Conservation (phyloP, 2,113 vertebrate species). For the Nerophis lumbriciformis region DNA sequence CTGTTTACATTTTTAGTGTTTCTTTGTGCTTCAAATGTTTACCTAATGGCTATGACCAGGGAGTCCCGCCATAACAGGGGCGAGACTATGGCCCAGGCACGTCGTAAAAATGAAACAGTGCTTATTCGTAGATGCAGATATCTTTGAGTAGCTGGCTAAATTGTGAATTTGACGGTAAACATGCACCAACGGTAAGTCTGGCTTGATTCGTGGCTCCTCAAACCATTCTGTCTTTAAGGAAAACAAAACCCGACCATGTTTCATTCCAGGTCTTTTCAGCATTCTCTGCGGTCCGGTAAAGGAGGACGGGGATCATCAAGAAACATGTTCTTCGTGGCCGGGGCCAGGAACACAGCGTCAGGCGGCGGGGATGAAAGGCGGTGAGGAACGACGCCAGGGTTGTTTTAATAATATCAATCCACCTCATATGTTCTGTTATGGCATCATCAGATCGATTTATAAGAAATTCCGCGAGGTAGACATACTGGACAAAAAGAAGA, state of each 20-base stretch:
- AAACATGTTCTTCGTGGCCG: constrained; percentile 93
- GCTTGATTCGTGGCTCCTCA: constrained; percentile 4
- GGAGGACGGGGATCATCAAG: constrained; percentile 63
- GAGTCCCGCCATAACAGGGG: constrained; percentile 9
- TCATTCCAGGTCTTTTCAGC: constrained; percentile 75
- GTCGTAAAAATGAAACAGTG: constrained; percentile 6
- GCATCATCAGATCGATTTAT: constrained; percentile 80
- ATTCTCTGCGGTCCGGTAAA: constrained; percentile 66
- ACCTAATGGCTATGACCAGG: constrained; percentile 19
- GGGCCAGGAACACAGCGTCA: constrained; percentile 74
- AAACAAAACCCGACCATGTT: constrained; percentile 8
- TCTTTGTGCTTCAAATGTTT: constrained; percentile 60
- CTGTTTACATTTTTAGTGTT: constrained; percentile 36
- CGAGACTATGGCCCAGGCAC: constrained; percentile 18
- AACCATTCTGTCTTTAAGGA: not conserved
- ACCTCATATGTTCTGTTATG: constrained; percentile 4
- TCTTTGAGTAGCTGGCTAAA: not conserved
- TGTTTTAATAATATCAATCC: not conserved
- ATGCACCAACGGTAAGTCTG: constrained; percentile 61
- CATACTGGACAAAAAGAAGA: constrained; percentile 90
- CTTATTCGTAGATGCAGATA: not conserved
- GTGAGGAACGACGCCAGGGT: constrained; percentile 57
- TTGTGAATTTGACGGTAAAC: constrained; percentile 33
- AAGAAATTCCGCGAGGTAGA: constrained; percentile 89
- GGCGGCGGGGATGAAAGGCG: constrained; percentile 78